These are phyloP conservation scores for Pseudorectes ferrugineus DNA, from an alignment of 2,113 vertebrate genomes.

Conservation along the genomic window DNA sequence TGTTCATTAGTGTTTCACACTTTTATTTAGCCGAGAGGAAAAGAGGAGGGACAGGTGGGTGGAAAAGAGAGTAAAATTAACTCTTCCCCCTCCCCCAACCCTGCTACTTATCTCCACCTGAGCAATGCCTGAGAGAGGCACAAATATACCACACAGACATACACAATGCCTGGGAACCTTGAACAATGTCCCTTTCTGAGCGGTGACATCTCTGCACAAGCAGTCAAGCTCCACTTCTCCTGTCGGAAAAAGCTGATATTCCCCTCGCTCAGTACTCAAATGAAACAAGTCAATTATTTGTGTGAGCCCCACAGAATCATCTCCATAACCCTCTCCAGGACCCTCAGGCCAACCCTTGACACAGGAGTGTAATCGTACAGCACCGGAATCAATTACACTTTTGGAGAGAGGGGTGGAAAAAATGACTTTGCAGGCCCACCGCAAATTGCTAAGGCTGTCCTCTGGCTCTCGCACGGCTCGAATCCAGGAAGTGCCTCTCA, in stretches of 20 bases:
- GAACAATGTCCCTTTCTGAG: slow-evolving; percentile 24
- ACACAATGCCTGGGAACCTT: background rate
- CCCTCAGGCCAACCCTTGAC: slow-evolving; percentile 44
- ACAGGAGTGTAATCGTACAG: background rate
- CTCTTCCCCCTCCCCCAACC: background rate
- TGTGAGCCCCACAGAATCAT: slow-evolving; percentile 2
- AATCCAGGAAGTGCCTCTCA: slow-evolving; percentile 37
- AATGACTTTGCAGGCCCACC: background rate
- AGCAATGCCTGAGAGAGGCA: background rate
- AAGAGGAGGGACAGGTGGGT: background rate
- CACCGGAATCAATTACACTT: slow-evolving; percentile 35
- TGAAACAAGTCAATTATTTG: slow-evolving; percentile 53
- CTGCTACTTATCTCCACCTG: background rate
- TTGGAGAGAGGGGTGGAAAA: slow-evolving; percentile 3
- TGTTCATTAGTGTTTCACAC: background rate
- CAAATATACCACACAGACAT: background rate
- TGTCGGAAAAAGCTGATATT: background rate
- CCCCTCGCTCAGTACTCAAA: background rate
- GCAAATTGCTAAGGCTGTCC: slow-evolving; percentile 1
- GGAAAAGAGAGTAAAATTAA: background rate
- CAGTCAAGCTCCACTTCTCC: slow-evolving; percentile 54
- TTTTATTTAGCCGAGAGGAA: background rate
- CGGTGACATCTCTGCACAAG: background rate
- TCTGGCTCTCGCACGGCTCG: background rate
- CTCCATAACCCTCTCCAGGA: slow-evolving; percentile 46